A percentile compares a stretch with the other conserved stretches of the same genome.
Conservation (phyloP, 2,113 vertebrate species). For the Taxidea taxus region DNA sequence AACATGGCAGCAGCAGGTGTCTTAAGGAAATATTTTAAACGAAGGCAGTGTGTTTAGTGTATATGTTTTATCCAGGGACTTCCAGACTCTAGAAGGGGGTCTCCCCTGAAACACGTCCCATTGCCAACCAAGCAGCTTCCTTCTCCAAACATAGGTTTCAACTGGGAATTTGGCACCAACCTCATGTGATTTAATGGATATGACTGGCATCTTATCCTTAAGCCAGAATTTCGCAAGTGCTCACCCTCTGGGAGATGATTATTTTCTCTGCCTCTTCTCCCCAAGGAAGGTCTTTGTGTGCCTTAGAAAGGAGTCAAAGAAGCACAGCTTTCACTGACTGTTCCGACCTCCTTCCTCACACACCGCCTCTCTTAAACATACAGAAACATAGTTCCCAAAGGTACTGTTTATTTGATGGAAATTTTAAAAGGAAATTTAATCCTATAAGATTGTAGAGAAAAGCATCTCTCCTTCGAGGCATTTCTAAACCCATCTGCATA, state of each 20-base stretch:
- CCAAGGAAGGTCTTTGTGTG: slow-evolving; percentile 8
- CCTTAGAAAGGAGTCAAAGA: slow-evolving; percentile 3
- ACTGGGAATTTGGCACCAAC: neutral
- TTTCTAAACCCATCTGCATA: neutral
- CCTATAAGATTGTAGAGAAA: slow-evolving; percentile 4
- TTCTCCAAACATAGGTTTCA: neutral
- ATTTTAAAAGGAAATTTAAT: slow-evolving; percentile 16
- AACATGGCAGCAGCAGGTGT: neutral
- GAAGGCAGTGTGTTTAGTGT: neutral
- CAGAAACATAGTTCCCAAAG: neutral
- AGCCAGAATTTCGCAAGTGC: neutral
- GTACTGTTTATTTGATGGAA: neutral
- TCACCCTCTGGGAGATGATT: neutral
- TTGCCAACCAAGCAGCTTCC: neutral
- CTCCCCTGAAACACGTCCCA: neutral
- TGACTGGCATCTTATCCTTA: neutral
- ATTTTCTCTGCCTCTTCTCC: neutral
- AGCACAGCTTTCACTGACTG: neutral
- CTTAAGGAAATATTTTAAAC: neutral
- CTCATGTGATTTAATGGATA: neutral
- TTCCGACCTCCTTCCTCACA: neutral
- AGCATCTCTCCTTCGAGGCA: neutral
- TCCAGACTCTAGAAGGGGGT: neutral
- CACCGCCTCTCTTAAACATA: neutral
- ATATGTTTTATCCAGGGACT: neutral